Conservation (phyloP, 2,888 invertebrate species). For the Boloria euphrosyne region DNA sequence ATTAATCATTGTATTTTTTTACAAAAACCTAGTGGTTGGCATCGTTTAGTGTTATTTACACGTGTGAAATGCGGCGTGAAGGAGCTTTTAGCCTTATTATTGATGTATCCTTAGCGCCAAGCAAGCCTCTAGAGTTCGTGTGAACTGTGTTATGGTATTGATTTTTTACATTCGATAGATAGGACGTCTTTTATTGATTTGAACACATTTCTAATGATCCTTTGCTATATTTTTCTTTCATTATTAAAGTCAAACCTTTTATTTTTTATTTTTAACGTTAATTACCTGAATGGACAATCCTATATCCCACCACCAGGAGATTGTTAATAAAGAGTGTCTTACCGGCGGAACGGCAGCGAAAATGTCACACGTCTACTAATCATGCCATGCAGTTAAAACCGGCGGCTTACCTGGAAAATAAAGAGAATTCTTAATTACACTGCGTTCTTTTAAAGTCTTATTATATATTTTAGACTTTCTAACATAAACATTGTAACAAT, state of each 20-base stretch:
- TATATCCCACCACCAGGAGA: conserved; percentile 47
- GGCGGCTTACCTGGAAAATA: conserved; percentile 67
- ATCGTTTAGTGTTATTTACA: neutral
- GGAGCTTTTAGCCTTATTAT: neutral
- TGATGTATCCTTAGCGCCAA: neutral
- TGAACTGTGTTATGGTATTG: too few relatives aligned
- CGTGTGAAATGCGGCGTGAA: neutral
- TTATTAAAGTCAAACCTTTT: too few relatives aligned
- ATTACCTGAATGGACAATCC: conserved; percentile 9
- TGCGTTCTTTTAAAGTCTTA: too few relatives aligned
- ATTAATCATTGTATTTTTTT: neutral
- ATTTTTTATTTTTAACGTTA: neutral
- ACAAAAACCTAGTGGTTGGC: neutral
- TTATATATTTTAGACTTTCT: too few relatives aligned
- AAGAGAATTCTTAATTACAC: too few relatives aligned
- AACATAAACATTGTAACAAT: too few relatives aligned
- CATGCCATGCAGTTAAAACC: conserved; percentile 69
- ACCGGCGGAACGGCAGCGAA: conserved; percentile 63
- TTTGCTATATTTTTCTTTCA: too few relatives aligned
- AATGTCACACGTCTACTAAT: conserved; percentile 74
- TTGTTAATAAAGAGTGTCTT: conserved; percentile 51
- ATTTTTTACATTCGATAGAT: too few relatives aligned
- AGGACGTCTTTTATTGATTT: too few relatives aligned
- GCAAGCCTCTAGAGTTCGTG: neutral
- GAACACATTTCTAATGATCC: too few relatives aligned